phyloP scores from a whole-genome alignment of 2,888 invertebrate species.

The Panzeria rudis region DNA sequence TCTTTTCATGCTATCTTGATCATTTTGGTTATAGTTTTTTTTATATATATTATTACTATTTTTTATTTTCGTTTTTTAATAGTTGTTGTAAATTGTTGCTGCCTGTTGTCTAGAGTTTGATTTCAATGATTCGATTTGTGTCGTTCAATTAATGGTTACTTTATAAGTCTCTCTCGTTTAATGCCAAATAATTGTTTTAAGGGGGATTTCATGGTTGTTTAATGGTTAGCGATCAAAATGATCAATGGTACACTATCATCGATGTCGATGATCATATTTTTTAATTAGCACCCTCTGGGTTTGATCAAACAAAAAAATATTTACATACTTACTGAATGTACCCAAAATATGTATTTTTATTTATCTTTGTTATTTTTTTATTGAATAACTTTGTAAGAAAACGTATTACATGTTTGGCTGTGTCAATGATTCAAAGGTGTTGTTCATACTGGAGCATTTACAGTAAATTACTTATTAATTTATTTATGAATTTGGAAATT shows the following conservation, averaged over 20 bases:
- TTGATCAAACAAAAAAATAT: slow-evolving; percentile 12
- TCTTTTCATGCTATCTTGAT: slow-evolving; percentile 58
- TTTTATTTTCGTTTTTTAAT: neutral
- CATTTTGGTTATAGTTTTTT: slow-evolving; percentile 41
- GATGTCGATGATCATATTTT: slow-evolving; percentile 63
- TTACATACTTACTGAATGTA: neutral
- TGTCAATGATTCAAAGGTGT: slow-evolving; percentile 20
- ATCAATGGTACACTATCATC: slow-evolving; percentile 66
- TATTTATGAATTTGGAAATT: neutral
- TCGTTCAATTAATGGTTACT: slow-evolving; percentile 71
- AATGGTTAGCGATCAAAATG: slow-evolving; percentile 60
- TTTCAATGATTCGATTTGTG: slow-evolving; percentile 71
- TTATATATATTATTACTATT: neutral
- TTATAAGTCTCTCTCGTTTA: slow-evolving; percentile 52
- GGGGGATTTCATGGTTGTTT: slow-evolving; percentile 69
- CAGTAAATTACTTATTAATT: neutral
- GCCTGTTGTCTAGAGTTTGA: slow-evolving; percentile 55
- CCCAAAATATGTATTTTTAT: no score
- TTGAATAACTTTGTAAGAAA: neutral
- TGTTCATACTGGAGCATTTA: slow-evolving; percentile 1
- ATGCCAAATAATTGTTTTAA: slow-evolving; percentile 65
- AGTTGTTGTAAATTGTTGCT: slow-evolving; percentile 40
- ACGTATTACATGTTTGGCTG: neutral
- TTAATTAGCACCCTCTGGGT: slow-evolving; percentile 70
- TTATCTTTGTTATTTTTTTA: no score